Evolutionary conservation across 2,113 vertebrate species (phyloP), one percentile per base, ranked within the genome.

Genomic region (Microcebus lehilahytsara): DNA sequence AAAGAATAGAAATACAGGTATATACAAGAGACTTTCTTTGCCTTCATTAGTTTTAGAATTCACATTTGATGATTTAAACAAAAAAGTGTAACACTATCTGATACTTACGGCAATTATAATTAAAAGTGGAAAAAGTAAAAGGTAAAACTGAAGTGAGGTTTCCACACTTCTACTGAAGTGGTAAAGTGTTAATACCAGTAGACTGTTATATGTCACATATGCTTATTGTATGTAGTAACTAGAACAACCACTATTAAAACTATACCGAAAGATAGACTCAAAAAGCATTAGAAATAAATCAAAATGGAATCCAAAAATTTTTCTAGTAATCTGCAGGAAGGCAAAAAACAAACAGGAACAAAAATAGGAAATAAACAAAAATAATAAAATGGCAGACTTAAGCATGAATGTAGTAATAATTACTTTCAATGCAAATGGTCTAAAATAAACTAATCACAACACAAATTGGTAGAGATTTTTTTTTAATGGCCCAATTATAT

Each of bases 51-150:
- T 85, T 92, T 94, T 77, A 75, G 49, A 89, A 78, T 77, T 72
- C 10, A 42, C 46, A 88, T 40, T 42, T 72, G 81, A 74, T 90
- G n/a, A 80, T 0, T 66, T 19, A 64, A 78, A 95, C 19, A 93
- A 81, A 94, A 94, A 94, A 53, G 40, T 72, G 9, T 46, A 90
- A 71, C 5, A 66, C 9, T 6, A 66, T 34, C 13, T 81, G 32
- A 93, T 78, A 87, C 34, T 42, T 19, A 93, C 27, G 14, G 53
- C n/a, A 95, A 87, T 42, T 86, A 37, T 83, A 79, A 49, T 91
- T 93, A 84, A 93, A 95, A 89, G 32, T 74, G 23, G 46, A 93
- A 23, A 93, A 93, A 1, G 49, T 66, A 34, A 91, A 84, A 67
- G n/a, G 46, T 46, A 66, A 64, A 79, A 80, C 1, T 42, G 42